These are phyloP conservation scores for Agrenia bidenticulata DNA, from an alignment of 2,888 invertebrate species.

Conservation along the genomic window DNA sequence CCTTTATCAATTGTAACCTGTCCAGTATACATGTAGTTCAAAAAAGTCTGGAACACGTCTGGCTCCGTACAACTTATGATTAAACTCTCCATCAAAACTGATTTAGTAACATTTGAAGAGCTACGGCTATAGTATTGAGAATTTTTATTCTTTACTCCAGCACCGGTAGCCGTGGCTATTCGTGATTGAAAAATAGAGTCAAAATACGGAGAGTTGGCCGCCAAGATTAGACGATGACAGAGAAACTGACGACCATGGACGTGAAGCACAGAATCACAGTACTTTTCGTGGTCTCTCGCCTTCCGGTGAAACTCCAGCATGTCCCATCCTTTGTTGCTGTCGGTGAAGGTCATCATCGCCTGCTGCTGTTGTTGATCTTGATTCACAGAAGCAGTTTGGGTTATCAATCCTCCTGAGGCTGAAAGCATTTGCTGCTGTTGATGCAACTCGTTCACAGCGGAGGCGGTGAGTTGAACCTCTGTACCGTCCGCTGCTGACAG, in stretches of 20 bases:
- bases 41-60: conserved; percentile 62
- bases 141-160: conserved; percentile 26
- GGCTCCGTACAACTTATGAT: conserved; percentile 63
- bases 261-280: conserved; percentile 65
- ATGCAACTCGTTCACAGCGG: conserved; percentile 9
- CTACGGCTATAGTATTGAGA: conserved; percentile 30
- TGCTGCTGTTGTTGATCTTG: conserved; percentile 10
- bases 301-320: conserved; percentile 57
- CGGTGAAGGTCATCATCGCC: conserved; percentile 54
- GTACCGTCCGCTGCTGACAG: background rate
- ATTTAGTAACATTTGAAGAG: conserved; percentile 7
- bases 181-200: conserved; percentile 63
- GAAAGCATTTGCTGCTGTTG: conserved; percentile 20
- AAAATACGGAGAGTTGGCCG: conserved; percentile 67
- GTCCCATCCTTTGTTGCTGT: conserved; percentile 57
- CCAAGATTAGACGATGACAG: conserved; percentile 66
- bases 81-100: conserved; percentile 58
- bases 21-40: conserved; percentile 69
- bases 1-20: conserved; percentile 63
- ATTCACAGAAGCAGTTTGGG: conserved; percentile 3
- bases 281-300: conserved; percentile 63
- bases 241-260: conserved; percentile 63
- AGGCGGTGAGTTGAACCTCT: background rate
- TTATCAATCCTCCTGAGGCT: conserved; percentile 20
- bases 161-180: conserved; percentile 51